Base-by-base conservation (phyloP, 2,888 invertebrate species). In the Agrypnus murinus region DNA sequence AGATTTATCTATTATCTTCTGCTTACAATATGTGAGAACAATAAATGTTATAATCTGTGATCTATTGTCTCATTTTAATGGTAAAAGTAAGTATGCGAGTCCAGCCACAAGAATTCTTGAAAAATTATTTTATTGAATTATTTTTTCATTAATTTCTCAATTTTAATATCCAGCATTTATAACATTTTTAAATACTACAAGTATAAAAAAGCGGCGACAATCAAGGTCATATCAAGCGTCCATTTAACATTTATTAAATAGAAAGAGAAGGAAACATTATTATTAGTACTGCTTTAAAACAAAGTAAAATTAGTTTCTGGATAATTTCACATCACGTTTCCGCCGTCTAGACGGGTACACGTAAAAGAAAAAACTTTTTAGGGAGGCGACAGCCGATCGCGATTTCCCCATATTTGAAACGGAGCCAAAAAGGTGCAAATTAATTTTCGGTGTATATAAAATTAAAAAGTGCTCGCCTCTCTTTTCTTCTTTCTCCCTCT, bases 381-480 rank as follows among this genome's bases (percentile, higher is more conserved):
- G 12, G 36, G 55, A 17, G 19, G 15, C 25, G 25, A 25, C 25
- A 36, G 55, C 8, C 55, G 32, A n/a, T 32, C 25, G 31, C 50
- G 32, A 36, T 36, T 34, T 55, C 32, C 36, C 45, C 45, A 48
- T 50, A 57, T 58, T 60, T 69, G 69, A 69, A 63, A 46, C 40
- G 32, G 32, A 25, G 46, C 69, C 69, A 69, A 65, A 25, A 60
- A 66, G 62, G 60, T 60, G 60, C 45, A 32, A 60, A 64, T 69
- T 70, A 67, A 63, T 67, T 71, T 66, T 71, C 46, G 59, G 25
- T 25, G 25, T 25, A 58, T 32, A 63, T 50, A 58, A 71, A 70
- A 66, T 66, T 58, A 63, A 68, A 25, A 65, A 64, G 60, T 50
- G n/a, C n/a, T n/a, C n/a, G n/a, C n/a, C n/a, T n/a, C n/a, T n/a